A percentile compares a stretch with the other conserved stretches of the same genome.
Conservation (phyloP, 1,140 invertebrate species). For the Bombus soroeensis region DNA sequence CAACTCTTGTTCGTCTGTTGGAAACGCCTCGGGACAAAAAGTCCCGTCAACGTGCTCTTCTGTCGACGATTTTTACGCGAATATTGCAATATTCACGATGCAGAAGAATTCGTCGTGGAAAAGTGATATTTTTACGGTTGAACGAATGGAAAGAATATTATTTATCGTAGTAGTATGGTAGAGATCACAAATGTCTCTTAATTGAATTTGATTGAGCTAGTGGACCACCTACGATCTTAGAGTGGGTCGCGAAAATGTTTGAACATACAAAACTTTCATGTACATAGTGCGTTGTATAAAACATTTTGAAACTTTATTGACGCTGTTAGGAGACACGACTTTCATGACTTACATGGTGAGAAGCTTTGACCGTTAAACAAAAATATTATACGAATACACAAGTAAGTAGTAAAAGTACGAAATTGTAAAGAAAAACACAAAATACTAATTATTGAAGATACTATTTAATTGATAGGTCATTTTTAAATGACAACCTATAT, state of each 20-base stretch:
- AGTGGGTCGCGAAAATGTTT: too few relatives aligned
- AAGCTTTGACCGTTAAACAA: too few relatives aligned
- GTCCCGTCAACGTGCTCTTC: constrained; percentile 22
- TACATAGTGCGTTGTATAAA: too few relatives aligned
- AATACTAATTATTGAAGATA: constrained; percentile 22
- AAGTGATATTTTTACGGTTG: background rate
- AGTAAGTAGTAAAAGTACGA: background rate
- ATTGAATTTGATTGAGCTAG: too few relatives aligned
- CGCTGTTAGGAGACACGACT: too few relatives aligned
- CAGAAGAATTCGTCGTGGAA: background rate
- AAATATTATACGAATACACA: background rate
- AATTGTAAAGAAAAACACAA: background rate
- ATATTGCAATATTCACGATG: background rate
- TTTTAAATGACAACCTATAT: constrained; percentile 39
- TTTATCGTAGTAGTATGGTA: too few relatives aligned
- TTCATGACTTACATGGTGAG: too few relatives aligned
- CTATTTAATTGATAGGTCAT: background rate
- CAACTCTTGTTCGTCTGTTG: constrained; percentile 59
- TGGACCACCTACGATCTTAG: too few relatives aligned
- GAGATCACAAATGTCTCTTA: too few relatives aligned
- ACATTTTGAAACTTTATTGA: too few relatives aligned
- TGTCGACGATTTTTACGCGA: constrained; percentile 6
- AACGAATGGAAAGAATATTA: background rate
- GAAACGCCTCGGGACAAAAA: constrained; percentile 51
- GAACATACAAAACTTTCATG: too few relatives aligned